Base-by-base conservation (phyloP, 2,797 vertebrate species). In the Sebastes umbrosus region DNA sequence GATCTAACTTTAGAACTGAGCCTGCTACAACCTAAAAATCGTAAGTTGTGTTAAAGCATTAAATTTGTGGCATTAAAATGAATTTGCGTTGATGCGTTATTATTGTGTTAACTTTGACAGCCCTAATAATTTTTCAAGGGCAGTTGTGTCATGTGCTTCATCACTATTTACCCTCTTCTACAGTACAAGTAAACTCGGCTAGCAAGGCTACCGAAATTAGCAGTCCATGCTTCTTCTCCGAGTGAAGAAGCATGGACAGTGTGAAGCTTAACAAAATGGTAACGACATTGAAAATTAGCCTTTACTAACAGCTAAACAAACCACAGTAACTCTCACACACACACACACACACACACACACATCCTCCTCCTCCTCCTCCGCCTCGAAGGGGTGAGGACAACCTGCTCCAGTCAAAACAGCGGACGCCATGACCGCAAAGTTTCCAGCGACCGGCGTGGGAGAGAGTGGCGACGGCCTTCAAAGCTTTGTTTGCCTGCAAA, bases 401-500 rank as follows among this genome's bases (percentile, higher is more conserved):
- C 43, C 81, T 6, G 66, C 54, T 74, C 29, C 57, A 57, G 77
- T 80, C 79, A 80, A 80, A 90, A 77, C 80, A 86, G 64, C 0
- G 39, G 75, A 63, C 71, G 20, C 64, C 3, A 4, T n/a, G 80
- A 77, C 78, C 43, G 16, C 75, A 67, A 52, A 36, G 36, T 69
- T 86, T 77, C 50, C 52, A 71, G 43, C 66, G 39, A 74, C 34
- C 13, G 39, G 77, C 58, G 79, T 85, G 88, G 85, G 90, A 88
- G 85, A 71, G 67, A 58, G 70, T n/a, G 78, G 24, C 50, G 69
- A 58, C 13, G 78, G 84, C 71, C 82, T 89, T 89, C 83, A 58
- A 59, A 67, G 79, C 82, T 76, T 66, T 85, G 90, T 89, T 90
- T 88, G 89, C 87, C 86, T 85, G 76, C 69, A 91, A 87, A 91